These are phyloP conservation scores for Scomberomorus guttatus DNA, from an alignment of 2,797 vertebrate genomes.

Conservation along the genomic window DNA sequence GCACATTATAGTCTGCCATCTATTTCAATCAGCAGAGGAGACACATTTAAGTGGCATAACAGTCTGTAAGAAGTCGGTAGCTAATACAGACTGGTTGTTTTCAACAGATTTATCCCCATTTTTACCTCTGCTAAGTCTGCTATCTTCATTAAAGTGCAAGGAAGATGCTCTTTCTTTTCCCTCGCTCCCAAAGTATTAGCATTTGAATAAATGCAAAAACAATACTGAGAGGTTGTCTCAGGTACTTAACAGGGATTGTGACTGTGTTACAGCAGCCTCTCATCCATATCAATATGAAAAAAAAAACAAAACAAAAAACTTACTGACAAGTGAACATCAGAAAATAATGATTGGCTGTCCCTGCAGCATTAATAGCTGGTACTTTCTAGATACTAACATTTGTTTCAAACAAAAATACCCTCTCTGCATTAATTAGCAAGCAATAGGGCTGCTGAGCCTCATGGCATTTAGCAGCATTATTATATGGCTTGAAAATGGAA, in stretches of 20 bases:
- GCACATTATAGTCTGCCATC: conserved; percentile 9
- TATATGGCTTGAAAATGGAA: conserved; percentile 27
- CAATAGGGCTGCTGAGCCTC: conserved; percentile 31
- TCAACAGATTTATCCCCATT: conserved; percentile 26
- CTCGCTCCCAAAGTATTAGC: conserved; percentile 25
- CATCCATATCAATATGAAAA: conserved; percentile 32
- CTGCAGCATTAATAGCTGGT: conserved; percentile 44
- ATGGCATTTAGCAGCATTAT: conserved; percentile 27
- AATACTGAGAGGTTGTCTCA: conserved; percentile 31
- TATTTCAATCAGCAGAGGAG: conserved; percentile 36
- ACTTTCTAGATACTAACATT: conserved; percentile 51
- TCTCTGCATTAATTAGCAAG: conserved; percentile 34
- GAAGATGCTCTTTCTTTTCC: neutral
- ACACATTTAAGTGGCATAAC: conserved; percentile 26
- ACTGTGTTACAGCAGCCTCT: conserved; percentile 33
- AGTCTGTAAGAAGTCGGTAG: conserved; percentile 23
- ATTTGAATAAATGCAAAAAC: conserved; percentile 38
- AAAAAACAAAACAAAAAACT: conserved; percentile 8
- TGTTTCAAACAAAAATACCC: conserved; percentile 43
- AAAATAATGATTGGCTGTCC: conserved; percentile 28
- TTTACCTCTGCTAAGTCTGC: conserved; percentile 26
- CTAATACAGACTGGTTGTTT: conserved; percentile 29
- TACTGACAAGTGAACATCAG: conserved; percentile 36
- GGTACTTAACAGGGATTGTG: conserved; percentile 20
- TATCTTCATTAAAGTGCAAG: conserved; percentile 35